Base-by-base conservation (phyloP, 2,888 invertebrate genomes). In the Oscheius sp. region DNA sequence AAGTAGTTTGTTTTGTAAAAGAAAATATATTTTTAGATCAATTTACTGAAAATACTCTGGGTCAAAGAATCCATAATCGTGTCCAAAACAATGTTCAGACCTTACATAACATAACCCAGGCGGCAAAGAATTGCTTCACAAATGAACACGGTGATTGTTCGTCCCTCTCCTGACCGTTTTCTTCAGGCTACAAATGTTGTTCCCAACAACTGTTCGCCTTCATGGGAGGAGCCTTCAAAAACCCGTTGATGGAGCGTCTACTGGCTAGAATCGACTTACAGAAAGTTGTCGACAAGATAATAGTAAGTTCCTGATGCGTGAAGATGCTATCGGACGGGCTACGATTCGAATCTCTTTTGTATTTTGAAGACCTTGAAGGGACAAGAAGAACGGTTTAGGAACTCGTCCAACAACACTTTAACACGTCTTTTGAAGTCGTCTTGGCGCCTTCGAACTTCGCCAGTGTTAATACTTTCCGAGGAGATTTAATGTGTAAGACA, bases 401-500 rank as follows among this genome's bases (percentile, higher is more conserved):
- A 45, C 28, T 49, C 4, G 62, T 62, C 5, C 47, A 62, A 30
- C 17, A 45, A 30, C 47, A 62, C 22, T 62, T 62, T 33, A 49
- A 62, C 62, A 28, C 45, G 12, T 62, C 62, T 2, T 62, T 62
- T 36, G 62, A 62, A 33, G 45, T 49, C 17, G 28, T 62, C 22
- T 20, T 62, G 12, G 62, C 47, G 8, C 62, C 30, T 4, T 8
- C 28, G 2, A 49, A 62, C 33, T 62, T 62, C 33, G 47, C 45
- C 22, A 45, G 49, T 5, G 49, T 47, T 32, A 49, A 49, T 17
- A 62, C 47, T 20, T 62, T 62, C 47, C 44, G 47, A 5, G 45
- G 62, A n/a, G 62, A 62, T 30, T 36, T 62, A 20, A 62, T 62
- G 62, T 62, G 62, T 33, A 62, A 62, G 24, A 62, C 47, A 5